These are phyloP conservation scores for Alexandromys fortis DNA, from an alignment of 2,113 vertebrate species.

Conservation along the genomic window DNA sequence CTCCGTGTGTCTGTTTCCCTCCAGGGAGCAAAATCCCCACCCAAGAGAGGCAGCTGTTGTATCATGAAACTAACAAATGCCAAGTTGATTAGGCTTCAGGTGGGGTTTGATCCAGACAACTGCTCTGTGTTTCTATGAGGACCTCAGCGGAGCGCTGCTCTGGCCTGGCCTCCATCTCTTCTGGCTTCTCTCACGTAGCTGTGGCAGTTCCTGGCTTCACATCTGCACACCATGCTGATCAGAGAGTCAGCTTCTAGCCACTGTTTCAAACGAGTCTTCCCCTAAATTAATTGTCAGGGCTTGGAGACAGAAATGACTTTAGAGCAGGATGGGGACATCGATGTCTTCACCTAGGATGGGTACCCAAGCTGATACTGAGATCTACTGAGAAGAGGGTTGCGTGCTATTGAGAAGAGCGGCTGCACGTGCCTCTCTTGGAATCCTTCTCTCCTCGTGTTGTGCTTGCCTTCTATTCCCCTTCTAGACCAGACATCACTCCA, in stretches of 20 bases:
- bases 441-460: background rate
- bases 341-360: background rate
- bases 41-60: background rate
- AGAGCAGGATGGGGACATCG: background rate
- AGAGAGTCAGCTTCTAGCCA: background rate
- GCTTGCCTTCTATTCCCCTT: too few relatives aligned
- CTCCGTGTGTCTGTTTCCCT: background rate
- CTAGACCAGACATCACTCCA: background rate
- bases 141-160: background rate
- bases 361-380: background rate
- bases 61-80: background rate
- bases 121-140: background rate
- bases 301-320: background rate
- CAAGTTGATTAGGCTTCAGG: background rate
- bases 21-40: background rate
- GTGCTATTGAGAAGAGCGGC: rapidly evolving
- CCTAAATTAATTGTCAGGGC: background rate
- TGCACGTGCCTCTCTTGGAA: rapidly evolving
- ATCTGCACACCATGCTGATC: background rate
- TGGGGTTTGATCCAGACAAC: background rate
- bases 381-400: background rate
- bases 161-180: background rate
- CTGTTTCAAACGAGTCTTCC: background rate
- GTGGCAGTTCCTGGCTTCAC: background rate
- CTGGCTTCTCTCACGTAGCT: background rate